Percentiles rank a stretch among this genome's conserved stretches.
These are phyloP conservation scores for Globodera ellingtonae DNA, from an alignment of 1,140 invertebrate species.

Conservation along the genomic window DNA sequence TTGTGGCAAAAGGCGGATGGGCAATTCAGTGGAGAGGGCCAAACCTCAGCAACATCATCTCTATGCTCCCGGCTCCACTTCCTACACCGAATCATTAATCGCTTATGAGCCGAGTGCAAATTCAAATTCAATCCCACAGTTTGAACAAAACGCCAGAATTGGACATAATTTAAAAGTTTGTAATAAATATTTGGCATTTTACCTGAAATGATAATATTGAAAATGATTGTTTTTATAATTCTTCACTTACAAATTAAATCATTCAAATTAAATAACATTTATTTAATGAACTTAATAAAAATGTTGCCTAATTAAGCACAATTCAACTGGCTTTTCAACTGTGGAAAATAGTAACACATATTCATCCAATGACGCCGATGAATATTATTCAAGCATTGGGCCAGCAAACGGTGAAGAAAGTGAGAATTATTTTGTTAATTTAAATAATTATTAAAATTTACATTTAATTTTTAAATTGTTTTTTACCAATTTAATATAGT, in stretches of 20 bases:
- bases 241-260: neutral
- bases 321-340: neutral
- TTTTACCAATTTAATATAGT: neutral
- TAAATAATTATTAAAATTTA: neutral
- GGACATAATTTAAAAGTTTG: neutral
- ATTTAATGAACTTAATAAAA: neutral
- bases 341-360: conserved; percentile 12
- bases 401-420: conserved; percentile 2
- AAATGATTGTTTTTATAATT: conserved; percentile 7
- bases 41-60: conserved; percentile 12
- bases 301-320: neutral
- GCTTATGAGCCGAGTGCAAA: conserved; percentile 15
- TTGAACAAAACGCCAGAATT: conserved; percentile 1
- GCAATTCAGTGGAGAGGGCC: neutral
- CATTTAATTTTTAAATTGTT: neutral
- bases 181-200: neutral
- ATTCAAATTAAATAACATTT: neutral
- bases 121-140: neutral
- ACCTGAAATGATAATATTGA: no score
- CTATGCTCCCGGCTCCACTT: conserved; percentile 8
- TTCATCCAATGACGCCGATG: conserved; percentile 3
- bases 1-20: neutral
- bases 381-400: conserved; percentile 26
- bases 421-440: conserved; percentile 13
- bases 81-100: conserved; percentile 20